A percentile compares a stretch with the other conserved stretches of the same genome.
These are phyloP conservation scores for Scelioninae gen. 2 DNA, from an alignment of 2,888 invertebrate species.

Conservation along the genomic window DNA sequence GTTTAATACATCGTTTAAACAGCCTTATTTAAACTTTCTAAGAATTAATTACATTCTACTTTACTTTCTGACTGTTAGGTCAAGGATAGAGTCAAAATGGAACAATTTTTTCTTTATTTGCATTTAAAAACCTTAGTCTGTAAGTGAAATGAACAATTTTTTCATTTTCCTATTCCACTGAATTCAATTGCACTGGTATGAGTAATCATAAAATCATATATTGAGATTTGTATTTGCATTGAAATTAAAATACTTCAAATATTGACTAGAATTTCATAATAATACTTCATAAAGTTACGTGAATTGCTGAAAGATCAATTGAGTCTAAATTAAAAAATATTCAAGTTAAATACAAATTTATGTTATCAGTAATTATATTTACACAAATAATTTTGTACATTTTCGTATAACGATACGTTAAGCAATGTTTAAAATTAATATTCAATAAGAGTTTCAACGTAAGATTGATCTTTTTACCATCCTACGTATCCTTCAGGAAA, in stretches of 20 bases:
- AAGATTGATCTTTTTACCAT: no score
- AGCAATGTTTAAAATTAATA: no score
- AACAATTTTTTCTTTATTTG: neutral
- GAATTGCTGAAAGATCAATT: neutral
- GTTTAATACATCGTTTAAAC: conserved; percentile 18
- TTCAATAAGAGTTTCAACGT: no score
- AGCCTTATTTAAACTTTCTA: no score
- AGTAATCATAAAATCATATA: conserved; percentile 60
- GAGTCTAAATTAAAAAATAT: neutral
- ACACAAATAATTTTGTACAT: no score
- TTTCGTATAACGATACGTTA: no score
- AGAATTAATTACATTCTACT: conserved; percentile 1
- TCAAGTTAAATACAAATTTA: no score
- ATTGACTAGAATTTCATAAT: conserved; percentile 11
- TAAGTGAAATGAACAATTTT: conserved; percentile 1
- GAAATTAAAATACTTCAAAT: conserved; percentile 14
- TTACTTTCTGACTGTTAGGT: conserved; percentile 7
- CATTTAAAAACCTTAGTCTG: conserved; percentile 1
- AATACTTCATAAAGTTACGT: conserved; percentile 1
- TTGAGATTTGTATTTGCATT: conserved; percentile 4
- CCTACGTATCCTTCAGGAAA: no score
- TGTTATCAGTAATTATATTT: no score
- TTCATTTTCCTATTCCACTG: conserved; percentile 56
- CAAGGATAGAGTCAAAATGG: conserved; percentile 2
- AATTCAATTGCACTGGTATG: conserved; percentile 71